Evolutionary conservation across 2,797 vertebrate species (phyloP).

Genomic region (Periophthalmus magnuspinnatus): DNA sequence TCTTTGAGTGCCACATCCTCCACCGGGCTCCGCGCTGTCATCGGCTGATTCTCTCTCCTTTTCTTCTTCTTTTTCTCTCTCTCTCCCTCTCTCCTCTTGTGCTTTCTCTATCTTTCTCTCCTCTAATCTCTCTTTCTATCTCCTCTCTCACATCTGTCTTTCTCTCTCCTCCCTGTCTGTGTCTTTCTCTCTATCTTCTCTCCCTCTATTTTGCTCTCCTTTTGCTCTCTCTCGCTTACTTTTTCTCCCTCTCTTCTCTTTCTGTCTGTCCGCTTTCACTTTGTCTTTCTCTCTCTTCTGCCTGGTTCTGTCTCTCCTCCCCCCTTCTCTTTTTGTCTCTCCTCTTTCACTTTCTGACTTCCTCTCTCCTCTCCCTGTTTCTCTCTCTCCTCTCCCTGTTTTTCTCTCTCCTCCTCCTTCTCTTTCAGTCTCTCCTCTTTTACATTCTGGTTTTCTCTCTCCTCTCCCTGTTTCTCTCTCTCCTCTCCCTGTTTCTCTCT

Average conservation of each 20-base stretch:
- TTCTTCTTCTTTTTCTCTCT: background rate
- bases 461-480: too few species aligned
- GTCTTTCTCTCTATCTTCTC: too few species aligned
- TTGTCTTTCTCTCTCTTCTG: background rate
- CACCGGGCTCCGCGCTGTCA: constrained; percentile 68
- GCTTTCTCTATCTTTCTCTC: background rate
- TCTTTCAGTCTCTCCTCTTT: too few species aligned
- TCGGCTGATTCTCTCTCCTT: constrained; percentile 49
- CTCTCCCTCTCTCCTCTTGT: background rate
- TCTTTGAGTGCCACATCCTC: constrained; percentile 73
- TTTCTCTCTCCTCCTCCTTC: too few species aligned
- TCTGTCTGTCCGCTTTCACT: too few species aligned
- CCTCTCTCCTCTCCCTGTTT: background rate
- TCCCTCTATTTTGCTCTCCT: background rate
- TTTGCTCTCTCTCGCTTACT: background rate
- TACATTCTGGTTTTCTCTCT: too few species aligned
- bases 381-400: too few species aligned
- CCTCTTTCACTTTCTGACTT: background rate
- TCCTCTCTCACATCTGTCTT: background rate
- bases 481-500: too few species aligned
- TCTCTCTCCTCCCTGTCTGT: background rate
- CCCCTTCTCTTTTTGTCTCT: too few species aligned
- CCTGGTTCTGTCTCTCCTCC: background rate
- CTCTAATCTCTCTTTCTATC: background rate
- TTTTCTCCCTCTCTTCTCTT: background rate